A percentile compares a stretch with the other conserved stretches of the same genome.
These are phyloP conservation scores for Drosophila subsilvestris DNA, from an alignment of 2,888 invertebrate species.

Conservation along the genomic window DNA sequence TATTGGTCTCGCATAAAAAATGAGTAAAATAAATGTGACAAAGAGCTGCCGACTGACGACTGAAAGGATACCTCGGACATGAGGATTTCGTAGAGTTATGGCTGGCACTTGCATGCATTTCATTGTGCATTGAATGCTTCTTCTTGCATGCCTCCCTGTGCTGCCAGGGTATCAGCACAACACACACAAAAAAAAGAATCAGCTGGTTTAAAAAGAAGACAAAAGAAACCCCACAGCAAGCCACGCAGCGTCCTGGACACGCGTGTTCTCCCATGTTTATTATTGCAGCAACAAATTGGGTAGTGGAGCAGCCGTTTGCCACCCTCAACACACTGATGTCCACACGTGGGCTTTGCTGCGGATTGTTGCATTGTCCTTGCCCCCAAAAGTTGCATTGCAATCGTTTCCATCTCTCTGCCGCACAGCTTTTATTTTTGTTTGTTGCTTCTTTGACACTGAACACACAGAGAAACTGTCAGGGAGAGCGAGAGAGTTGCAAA, in stretches of 20 bases:
- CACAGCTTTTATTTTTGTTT: neutral
- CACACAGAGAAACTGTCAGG: slow-evolving; percentile 4
- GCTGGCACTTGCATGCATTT: no score
- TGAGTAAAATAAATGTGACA: neutral
- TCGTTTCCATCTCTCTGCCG: slow-evolving; percentile 5
- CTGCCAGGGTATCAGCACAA: slow-evolving; percentile 12
- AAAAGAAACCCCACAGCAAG: neutral
- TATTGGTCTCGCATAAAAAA: slow-evolving; percentile 6
- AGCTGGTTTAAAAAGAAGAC: no score
- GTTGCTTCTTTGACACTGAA: slow-evolving; percentile 26
- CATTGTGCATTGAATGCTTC: no score
- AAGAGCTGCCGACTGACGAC: no score
- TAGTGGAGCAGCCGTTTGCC: neutral
- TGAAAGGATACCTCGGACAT: neutral
- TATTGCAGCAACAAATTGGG: slow-evolving; percentile 34
- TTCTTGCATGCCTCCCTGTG: neutral
- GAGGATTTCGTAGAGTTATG: no score
- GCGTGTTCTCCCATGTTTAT: slow-evolving; percentile 48
- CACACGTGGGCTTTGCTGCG: neutral
- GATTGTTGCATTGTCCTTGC: slow-evolving; percentile 36
- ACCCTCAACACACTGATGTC: neutral
- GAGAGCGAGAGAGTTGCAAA: slow-evolving; percentile 5
- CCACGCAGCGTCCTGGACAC: slow-evolving; percentile 19
- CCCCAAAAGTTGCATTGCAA: slow-evolving; percentile 26
- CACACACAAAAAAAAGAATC: slow-evolving; percentile 1